A percentile compares a stretch with the other conserved stretches of the same genome.
phyloP scores from a whole-genome alignment of 2,113 vertebrate species.

The Oenanthe oenanthe region DNA sequence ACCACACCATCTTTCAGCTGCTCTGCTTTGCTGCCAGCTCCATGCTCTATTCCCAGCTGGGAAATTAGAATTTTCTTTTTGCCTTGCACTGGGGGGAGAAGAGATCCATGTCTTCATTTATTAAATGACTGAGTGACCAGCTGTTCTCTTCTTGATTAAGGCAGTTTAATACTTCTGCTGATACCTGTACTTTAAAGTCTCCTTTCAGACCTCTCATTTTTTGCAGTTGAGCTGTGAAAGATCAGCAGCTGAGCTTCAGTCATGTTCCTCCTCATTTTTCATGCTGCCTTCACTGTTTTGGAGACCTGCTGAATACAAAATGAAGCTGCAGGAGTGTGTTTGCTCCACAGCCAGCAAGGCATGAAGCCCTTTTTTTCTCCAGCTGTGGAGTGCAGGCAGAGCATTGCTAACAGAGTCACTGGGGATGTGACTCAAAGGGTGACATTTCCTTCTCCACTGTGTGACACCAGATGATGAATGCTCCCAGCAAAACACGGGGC shows the following conservation, averaged over 20 bases:
- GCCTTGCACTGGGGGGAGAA: rapidly evolving
- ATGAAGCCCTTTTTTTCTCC: background rate
- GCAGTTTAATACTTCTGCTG: background rate
- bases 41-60: background rate
- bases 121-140: background rate
- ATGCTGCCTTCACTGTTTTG: conserved; percentile 20
- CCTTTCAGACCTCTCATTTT: background rate
- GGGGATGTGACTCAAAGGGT: conserved; percentile 13
- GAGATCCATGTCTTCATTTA: background rate
- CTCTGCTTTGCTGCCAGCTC: background rate
- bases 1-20: background rate
- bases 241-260: conserved; percentile 13
- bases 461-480: conserved; percentile 43
- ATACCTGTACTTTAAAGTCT: background rate
- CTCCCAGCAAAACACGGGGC: conserved; percentile 6
- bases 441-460: background rate
- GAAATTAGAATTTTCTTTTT: background rate
- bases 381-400: conserved; percentile 19
- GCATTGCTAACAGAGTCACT: background rate
- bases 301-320: conserved; percentile 36
- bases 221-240: background rate
- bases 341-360: conserved; percentile 38
- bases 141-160: background rate
- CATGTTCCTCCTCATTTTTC: background rate
- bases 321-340: conserved; percentile 5